These are phyloP conservation scores for Triops longicaudatus DNA, from an alignment of 1,140 invertebrate genomes.

Conservation along the genomic window DNA sequence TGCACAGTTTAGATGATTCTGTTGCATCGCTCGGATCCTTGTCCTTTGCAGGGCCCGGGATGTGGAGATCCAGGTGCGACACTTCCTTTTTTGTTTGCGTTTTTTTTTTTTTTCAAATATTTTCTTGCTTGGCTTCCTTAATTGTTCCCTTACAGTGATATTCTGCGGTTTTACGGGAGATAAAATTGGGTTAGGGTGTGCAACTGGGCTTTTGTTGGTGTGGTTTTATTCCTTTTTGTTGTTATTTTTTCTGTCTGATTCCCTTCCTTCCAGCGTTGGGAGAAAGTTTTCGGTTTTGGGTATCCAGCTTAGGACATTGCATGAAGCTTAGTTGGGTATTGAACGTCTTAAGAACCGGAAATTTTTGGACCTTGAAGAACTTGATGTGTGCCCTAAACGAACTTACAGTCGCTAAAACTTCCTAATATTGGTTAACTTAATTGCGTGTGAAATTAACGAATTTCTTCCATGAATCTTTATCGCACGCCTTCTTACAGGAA, in stretches of 20 bases:
- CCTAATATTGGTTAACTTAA: slow-evolving; percentile 16
- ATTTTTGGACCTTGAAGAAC: no score
- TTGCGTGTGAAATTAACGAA: slow-evolving; percentile 21
- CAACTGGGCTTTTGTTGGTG: background rate
- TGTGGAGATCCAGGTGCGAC: slow-evolving; percentile 35
- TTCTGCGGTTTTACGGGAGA: background rate
- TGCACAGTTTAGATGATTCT: slow-evolving; percentile 29
- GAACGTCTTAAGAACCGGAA: no score
- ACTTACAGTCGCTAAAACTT: background rate
- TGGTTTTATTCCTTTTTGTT: slow-evolving; percentile 27
- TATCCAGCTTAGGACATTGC: no score
- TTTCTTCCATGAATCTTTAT: slow-evolving; percentile 18
- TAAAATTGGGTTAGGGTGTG: background rate
- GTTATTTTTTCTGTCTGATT: background rate
- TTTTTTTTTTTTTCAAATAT: slow-evolving; percentile 24
- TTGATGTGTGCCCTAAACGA: no score
- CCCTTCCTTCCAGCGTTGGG: background rate
- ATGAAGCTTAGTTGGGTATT: no score
- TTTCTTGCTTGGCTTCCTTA: background rate
- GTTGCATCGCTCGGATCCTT: slow-evolving; percentile 26
- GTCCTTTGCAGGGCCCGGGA: slow-evolving; percentile 29
- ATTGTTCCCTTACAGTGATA: background rate
- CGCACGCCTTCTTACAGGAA: slow-evolving; percentile 45
- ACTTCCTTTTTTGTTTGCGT: slow-evolving; percentile 20
- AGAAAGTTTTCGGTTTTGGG: slow-evolving; percentile 12